These are phyloP conservation scores for Toxostoma redivivum DNA, from an alignment of 2,113 vertebrate genomes.

Conservation along the genomic window DNA sequence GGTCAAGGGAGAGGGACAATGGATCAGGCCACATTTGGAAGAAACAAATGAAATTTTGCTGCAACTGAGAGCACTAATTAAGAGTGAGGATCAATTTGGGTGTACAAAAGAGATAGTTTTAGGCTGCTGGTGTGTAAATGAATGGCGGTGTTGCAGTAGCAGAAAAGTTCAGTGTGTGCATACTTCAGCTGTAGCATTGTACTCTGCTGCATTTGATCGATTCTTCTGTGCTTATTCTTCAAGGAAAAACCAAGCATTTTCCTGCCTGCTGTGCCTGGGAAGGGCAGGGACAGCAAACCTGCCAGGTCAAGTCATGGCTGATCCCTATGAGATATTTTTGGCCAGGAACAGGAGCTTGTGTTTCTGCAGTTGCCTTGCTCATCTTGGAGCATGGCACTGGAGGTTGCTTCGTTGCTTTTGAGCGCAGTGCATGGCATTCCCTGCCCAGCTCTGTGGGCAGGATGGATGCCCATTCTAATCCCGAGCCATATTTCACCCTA, in stretches of 20 bases:
- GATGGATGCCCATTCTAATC: not conserved
- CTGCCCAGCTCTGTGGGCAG: not conserved
- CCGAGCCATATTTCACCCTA: not conserved
- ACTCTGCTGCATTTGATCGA: not conserved
- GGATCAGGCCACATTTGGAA: conserved; percentile 46
- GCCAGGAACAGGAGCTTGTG: not conserved
- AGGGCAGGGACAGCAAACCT: not conserved
- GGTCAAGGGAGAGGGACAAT: conserved; percentile 72
- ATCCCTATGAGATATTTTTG: not conserved
- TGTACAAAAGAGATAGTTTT: conserved; percentile 45
- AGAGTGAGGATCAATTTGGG: conserved; percentile 42
- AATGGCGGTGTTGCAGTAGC: not conserved
- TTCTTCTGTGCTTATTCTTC: not conserved
- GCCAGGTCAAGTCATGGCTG: not conserved
- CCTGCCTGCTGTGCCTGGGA: not conserved
- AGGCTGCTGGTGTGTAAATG: conserved; percentile 42
- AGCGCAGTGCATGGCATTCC: rapidly evolving
- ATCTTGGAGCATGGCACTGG: not conserved
- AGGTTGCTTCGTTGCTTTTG: not conserved
- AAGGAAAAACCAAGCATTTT: not conserved
- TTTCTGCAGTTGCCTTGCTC: rapidly evolving
- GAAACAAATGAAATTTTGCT: conserved; percentile 61
- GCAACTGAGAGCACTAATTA: conserved; percentile 62
- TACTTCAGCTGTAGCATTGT: conserved; percentile 25
- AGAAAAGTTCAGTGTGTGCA: not conserved